Conservation (phyloP, 2,888 invertebrate species). For the Yponomeuta malinellus region DNA sequence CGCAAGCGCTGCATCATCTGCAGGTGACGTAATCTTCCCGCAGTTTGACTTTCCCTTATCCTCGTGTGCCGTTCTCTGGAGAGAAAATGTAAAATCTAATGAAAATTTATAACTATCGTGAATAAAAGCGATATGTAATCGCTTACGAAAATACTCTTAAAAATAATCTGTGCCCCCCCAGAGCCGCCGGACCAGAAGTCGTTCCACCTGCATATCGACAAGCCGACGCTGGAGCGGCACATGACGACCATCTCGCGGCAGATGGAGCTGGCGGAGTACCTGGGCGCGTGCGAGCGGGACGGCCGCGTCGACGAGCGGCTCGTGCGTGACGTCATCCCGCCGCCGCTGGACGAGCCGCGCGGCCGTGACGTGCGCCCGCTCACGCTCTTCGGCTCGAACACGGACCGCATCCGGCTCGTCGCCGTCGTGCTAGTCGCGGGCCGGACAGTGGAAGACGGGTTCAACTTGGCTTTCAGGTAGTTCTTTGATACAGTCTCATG, state of each 20-base stretch:
- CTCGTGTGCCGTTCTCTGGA: no score
- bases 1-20: no score
- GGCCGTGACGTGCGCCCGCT: slow-evolving; percentile 65
- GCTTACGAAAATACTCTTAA: no score
- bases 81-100: no score
- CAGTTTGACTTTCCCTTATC: no score
- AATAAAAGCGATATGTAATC: no score
- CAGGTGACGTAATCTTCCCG: no score
- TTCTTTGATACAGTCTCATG: slow-evolving; percentile 21
- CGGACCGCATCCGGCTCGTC: slow-evolving; percentile 81
- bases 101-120: no score
- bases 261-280: slow-evolving; percentile 85
- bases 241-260: slow-evolving; percentile 88
- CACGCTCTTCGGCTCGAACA: slow-evolving; percentile 82
- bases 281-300: slow-evolving; percentile 78
- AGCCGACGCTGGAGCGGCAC: slow-evolving; percentile 83
- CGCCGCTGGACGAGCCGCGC: slow-evolving; percentile 33
- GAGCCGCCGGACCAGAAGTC: slow-evolving; percentile 69
- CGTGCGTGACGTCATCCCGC: slow-evolving; percentile 50
- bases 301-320: slow-evolving; percentile 61
- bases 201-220: slow-evolving; percentile 82
- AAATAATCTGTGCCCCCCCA: slow-evolving; percentile 25
- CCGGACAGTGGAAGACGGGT: slow-evolving; percentile 81
- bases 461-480: slow-evolving; percentile 82
- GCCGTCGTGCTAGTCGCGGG: slow-evolving; percentile 81